phyloP scores from a whole-genome alignment of 1,140 invertebrate species.

The Ooceraea biroi region DNA sequence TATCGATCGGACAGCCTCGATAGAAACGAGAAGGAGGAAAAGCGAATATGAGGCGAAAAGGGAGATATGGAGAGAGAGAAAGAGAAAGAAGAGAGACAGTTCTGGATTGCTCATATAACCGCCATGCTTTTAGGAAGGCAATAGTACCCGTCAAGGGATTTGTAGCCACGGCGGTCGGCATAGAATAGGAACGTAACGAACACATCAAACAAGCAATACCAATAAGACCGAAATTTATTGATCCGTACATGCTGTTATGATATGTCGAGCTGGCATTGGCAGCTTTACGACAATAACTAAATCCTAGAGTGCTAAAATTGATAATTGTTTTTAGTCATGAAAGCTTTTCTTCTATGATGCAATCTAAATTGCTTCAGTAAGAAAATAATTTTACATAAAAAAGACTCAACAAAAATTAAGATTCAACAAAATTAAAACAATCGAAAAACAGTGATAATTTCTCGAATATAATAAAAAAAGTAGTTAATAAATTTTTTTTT shows the following conservation, averaged over 20 bases:
- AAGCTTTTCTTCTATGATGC: too few relatives aligned
- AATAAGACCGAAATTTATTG: slow-evolving; percentile 38
- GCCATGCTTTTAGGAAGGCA: slow-evolving; percentile 36
- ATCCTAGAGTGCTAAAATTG: not conserved
- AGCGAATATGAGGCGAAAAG: not conserved
- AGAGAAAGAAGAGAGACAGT: slow-evolving; percentile 14
- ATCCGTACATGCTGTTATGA: slow-evolving; percentile 2
- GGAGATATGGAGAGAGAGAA: slow-evolving; percentile 1
- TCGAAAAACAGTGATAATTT: not conserved
- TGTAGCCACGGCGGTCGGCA: slow-evolving; percentile 9
- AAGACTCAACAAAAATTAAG: not conserved
- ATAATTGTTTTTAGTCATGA: not conserved
- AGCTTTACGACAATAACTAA: slow-evolving; percentile 19
- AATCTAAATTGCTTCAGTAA: not conserved
- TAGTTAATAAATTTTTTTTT: not conserved
- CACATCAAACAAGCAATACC: slow-evolving; percentile 35
- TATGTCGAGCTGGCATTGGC: not conserved
- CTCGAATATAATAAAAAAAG: not conserved
- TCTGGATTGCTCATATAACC: slow-evolving; percentile 38
- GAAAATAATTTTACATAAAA: not conserved
- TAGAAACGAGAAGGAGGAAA: slow-evolving; percentile 4
- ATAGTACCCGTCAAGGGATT: slow-evolving; percentile 43
- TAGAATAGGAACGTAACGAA: slow-evolving; percentile 40
- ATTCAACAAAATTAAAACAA: slow-evolving; percentile 4
- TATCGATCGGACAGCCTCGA: slow-evolving; percentile 52